Evolutionary conservation across 64 coral and sea anemone genomes (phyloP).

Genomic region (Montipora capricornis): DNA sequence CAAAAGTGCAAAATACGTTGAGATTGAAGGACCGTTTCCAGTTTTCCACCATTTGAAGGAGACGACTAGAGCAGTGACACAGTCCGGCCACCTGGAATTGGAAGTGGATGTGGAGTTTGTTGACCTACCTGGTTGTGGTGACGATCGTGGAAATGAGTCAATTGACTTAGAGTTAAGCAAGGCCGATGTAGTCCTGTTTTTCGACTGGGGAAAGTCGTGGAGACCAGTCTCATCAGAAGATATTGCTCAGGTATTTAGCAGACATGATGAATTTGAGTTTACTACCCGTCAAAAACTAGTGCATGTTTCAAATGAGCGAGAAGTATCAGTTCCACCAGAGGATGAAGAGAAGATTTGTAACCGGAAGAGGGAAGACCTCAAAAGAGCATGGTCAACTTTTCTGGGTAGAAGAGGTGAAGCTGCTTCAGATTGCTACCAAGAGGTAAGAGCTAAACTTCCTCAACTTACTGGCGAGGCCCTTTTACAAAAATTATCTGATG

Average conservation of each 20-base stretch:
- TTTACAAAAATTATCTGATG: constrained; percentile 39
- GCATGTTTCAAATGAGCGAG: constrained; percentile 2
- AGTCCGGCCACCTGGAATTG: neutral
- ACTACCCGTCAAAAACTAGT: constrained; percentile 57
- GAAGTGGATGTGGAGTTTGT: constrained; percentile 64
- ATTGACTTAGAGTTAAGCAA: constrained; percentile 50
- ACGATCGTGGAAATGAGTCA: constrained; percentile 19
- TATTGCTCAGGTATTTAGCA: constrained; percentile 53
- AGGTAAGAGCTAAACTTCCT: constrained; percentile 42
- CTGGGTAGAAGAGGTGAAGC: no score
- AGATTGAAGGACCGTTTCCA: constrained; percentile 58
- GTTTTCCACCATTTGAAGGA: constrained; percentile 37
- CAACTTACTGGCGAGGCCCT: constrained; percentile 46
- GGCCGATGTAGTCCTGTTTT: constrained; percentile 62
- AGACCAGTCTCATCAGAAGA: constrained; percentile 63
- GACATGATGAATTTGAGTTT: constrained; percentile 29
- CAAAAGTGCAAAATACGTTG: neutral
- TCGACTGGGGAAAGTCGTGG: constrained; percentile 22
- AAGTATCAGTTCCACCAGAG: neutral
- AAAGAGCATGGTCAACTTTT: constrained; percentile 8
- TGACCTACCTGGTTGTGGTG: constrained; percentile 58
- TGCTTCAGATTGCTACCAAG: constrained; percentile 36
- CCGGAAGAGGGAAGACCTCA: constrained; percentile 8
- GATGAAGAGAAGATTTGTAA: no score
- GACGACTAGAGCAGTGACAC: neutral